Evolutionary conservation across 2,797 vertebrate species (phyloP).

Genomic region (Intellagama lesueurii): DNA sequence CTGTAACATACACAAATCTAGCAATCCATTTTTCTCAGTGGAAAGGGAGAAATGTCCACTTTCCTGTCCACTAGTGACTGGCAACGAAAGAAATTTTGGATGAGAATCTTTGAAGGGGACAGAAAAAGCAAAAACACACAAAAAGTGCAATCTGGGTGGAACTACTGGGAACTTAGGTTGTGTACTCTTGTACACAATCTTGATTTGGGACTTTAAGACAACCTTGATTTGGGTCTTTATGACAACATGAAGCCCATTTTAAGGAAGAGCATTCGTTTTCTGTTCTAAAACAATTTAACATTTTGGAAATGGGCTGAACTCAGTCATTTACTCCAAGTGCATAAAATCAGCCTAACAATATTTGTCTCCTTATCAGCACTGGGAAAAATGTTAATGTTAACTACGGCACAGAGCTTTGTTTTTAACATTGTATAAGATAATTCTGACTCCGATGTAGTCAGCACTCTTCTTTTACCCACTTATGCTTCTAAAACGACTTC

Average conservation of each 20-base stretch:
- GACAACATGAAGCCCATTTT: slow-evolving; percentile 35
- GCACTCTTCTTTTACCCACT: slow-evolving; percentile 35
- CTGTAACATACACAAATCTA: background rate
- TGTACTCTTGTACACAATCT: too few species aligned
- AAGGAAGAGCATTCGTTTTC: slow-evolving; percentile 39
- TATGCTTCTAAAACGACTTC: slow-evolving; percentile 53
- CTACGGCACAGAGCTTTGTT: too few species aligned
- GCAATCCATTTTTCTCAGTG: background rate
- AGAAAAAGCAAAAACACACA: too few species aligned
- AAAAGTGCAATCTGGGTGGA: too few species aligned
- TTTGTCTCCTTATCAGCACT: slow-evolving; percentile 34
- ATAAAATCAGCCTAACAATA: slow-evolving; percentile 56
- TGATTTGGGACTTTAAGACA: too few species aligned
- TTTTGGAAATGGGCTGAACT: slow-evolving; percentile 46
- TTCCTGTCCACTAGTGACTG: background rate
- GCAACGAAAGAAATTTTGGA: too few species aligned
- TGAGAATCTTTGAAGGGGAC: too few species aligned
- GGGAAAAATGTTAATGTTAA: slow-evolving; percentile 21
- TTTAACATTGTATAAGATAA: too few species aligned
- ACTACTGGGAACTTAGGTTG: too few species aligned
- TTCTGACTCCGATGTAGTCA: slow-evolving; percentile 42
- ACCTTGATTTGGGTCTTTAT: too few species aligned
- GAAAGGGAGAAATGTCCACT: background rate
- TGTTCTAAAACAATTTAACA: slow-evolving; percentile 19
- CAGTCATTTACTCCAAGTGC: slow-evolving; percentile 39